Evolutionary conservation across 1,140 invertebrate genomes (phyloP), one percentile per base, ranked within the genome.

Genomic region (Diploscapter pachys): DNA sequence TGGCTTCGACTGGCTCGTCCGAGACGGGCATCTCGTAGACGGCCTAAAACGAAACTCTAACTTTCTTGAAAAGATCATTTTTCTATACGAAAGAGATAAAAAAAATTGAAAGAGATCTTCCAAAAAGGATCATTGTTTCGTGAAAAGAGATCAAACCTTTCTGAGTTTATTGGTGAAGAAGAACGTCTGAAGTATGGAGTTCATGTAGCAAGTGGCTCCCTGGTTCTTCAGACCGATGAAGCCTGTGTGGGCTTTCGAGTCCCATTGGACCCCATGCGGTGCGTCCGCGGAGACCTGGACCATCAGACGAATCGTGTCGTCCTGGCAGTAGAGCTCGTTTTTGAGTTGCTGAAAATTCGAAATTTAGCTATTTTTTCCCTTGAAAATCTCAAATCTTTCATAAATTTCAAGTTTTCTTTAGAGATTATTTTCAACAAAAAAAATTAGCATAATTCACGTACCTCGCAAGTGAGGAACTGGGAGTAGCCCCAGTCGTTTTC

Each of bases 151-250:
- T 31, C 31, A 31, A 31, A 90, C 90, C 87, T 90, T 90, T 79
- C 91, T 84, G 4, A 93, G 88, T 86, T 92, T 90, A 89, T 98
- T 99, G 62, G 96, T 99, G 87, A 99, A 99, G 88, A 95, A 99
- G 4, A 99, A 88, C 0, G 96, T 98, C 89, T 99, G 97, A 67
- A 99, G 89, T 75, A 99, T 89, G 4, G 96, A 99, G 85, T 99
- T 99, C 97, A 99, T 99, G 85, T 99, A 99, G 88, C 97, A 99
- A 8, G 97, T 99, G 69, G 97, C 97, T 73, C 96, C 96, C 89
- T 99, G 96, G 88, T 99, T 99, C 87, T 98, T 98, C n/a, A 99
- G 89, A 66, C 96, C 94, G 79, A 99, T 96, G 89, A 92, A 99
- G 69, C 97, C 97, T 13, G 97, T 99, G 86, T 99, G 95, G 87